These are phyloP conservation scores for Minunthozetes semirufus DNA, from an alignment of 2,888 invertebrate species.

Conservation along the genomic window DNA sequence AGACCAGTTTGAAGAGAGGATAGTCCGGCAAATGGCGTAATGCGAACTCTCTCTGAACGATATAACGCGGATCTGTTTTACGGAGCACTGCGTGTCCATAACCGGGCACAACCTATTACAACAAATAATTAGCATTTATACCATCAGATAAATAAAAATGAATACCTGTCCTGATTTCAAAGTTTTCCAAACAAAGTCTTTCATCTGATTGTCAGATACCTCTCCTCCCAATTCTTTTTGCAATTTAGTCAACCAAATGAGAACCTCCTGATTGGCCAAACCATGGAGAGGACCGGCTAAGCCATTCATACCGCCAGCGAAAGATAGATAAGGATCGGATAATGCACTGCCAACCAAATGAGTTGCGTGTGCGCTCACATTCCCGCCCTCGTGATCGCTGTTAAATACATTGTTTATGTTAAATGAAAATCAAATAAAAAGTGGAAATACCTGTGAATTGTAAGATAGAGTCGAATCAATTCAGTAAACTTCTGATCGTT, in stretches of 20 bases:
- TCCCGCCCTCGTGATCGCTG: slow-evolving; percentile 93
- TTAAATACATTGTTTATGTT: neutral
- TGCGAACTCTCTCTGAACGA: slow-evolving; percentile 89
- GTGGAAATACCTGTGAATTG: slow-evolving; percentile 65
- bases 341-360: slow-evolving; percentile 90
- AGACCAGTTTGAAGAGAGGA: slow-evolving; percentile 80
- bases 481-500: slow-evolving; percentile 71
- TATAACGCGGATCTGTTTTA: slow-evolving; percentile 87
- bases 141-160: neutral
- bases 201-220: slow-evolving; percentile 80
- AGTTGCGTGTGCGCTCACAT: slow-evolving; percentile 88
- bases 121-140: neutral
- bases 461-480: slow-evolving; percentile 83
- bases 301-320: slow-evolving; percentile 86
- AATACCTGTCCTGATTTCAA: slow-evolving; percentile 75
- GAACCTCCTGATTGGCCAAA: slow-evolving; percentile 85
- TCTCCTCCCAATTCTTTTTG: slow-evolving; percentile 72
- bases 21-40: slow-evolving; percentile 87
- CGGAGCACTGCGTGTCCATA: slow-evolving; percentile 93
- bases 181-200: slow-evolving; percentile 94
- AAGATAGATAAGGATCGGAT: slow-evolving; percentile 86
- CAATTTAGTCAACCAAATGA: slow-evolving; percentile 87
- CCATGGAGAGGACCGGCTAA: slow-evolving; percentile 93
- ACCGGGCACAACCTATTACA: slow-evolving; percentile 76
- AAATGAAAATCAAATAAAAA: neutral